Conservation (phyloP, 2,797 vertebrate species). For the Peromyscus attwateri region DNA sequence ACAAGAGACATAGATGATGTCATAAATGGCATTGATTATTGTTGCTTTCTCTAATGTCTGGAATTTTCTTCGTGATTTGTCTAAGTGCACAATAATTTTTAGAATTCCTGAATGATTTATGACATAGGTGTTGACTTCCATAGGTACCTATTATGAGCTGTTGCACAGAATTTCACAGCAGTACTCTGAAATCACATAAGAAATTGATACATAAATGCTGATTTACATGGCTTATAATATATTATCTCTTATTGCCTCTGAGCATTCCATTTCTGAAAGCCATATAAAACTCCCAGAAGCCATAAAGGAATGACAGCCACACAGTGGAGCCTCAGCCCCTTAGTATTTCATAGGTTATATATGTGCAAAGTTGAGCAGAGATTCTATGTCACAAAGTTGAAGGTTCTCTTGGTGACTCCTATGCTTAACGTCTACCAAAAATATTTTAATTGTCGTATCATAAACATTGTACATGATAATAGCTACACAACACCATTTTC, state of each 20-base stretch:
- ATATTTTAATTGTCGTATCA: background rate
- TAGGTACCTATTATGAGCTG: constrained; percentile 56
- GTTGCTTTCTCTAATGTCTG: constrained; percentile 52
- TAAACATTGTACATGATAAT: too few relatives aligned
- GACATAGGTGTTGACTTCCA: constrained; percentile 57
- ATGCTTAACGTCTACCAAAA: background rate
- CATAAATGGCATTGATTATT: constrained; percentile 57
- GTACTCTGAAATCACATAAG: constrained; percentile 59
- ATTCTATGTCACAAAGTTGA: background rate
- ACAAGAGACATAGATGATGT: constrained; percentile 65
- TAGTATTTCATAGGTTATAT: constrained; percentile 2
- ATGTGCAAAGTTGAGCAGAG: constrained; percentile 29
- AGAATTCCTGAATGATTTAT: constrained; percentile 70
- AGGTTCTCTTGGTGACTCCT: background rate
- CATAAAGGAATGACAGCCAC: background rate
- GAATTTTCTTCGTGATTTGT: constrained; percentile 72
- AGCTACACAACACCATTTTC: background rate
- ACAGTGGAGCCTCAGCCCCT: background rate
- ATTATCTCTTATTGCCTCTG: constrained; percentile 52
- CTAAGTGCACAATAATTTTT: constrained; percentile 69
- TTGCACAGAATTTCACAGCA: constrained; percentile 39
- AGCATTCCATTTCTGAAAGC: constrained; percentile 60
- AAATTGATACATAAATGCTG: constrained; percentile 67
- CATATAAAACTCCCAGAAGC: constrained; percentile 16
- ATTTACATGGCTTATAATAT: constrained; percentile 65